Evolutionary conservation across 2,113 vertebrate species (phyloP).

Genomic region (Labeo rohita): DNA sequence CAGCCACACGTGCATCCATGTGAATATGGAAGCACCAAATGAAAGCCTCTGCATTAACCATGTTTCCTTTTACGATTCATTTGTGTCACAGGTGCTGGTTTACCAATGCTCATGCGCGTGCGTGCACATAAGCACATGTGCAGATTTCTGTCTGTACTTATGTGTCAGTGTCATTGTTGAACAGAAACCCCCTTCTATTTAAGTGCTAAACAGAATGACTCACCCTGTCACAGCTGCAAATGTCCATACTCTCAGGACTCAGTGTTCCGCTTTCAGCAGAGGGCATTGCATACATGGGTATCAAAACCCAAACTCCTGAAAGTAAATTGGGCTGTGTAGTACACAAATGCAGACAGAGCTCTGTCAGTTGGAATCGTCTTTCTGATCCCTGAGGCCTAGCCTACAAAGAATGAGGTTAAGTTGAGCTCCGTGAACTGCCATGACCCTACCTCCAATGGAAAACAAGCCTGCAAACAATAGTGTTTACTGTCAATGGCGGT

Average conservation of each 20-base stretch:
- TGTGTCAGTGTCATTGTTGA: conserved; percentile 26
- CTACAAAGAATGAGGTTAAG: neutral
- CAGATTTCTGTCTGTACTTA: conserved; percentile 2
- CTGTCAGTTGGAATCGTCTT: neutral
- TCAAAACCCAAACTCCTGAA: conserved; percentile 11
- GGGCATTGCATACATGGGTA: conserved; percentile 9
- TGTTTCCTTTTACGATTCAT: conserved; percentile 30
- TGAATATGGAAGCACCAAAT: conserved; percentile 16
- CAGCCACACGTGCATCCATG: conserved; percentile 43
- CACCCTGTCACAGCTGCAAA: conserved; percentile 29
- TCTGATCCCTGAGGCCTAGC: neutral
- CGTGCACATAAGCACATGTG: neutral
- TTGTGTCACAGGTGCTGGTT: conserved; percentile 28
- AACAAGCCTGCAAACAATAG: conserved; percentile 6
- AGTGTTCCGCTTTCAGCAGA: conserved; percentile 15
- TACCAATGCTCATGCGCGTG: neutral
- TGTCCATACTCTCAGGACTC: neutral
- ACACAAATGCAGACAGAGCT: neutral
- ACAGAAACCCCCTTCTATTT: conserved; percentile 13
- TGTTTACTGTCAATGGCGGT: conserved; percentile 13
- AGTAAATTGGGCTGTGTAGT: neutral
- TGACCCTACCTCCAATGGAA: conserved; percentile 24
- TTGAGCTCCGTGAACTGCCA: neutral
- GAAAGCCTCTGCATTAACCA: conserved; percentile 13
- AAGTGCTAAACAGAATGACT: conserved; percentile 34